These are phyloP conservation scores for Arizona elegans DNA, from an alignment of 2,113 vertebrate genomes.

Conservation along the genomic window DNA sequence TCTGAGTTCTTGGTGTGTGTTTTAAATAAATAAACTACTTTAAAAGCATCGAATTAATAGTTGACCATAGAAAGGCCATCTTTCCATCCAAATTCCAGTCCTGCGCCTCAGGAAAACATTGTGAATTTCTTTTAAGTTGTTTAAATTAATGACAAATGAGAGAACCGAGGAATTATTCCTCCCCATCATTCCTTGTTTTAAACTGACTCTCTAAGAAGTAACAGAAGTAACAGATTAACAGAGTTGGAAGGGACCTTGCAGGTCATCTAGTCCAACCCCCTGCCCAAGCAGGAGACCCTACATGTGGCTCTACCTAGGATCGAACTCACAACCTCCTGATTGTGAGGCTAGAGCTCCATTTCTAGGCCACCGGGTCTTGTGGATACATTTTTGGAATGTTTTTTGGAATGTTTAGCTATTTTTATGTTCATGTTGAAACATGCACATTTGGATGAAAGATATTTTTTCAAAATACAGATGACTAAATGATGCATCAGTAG, in stretches of 20 bases:
- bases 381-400: too few species aligned
- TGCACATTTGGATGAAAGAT: background rate
- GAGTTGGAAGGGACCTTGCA: too few species aligned
- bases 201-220: background rate
- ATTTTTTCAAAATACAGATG: background rate
- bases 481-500: background rate
- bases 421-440: background rate
- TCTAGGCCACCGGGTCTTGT: too few species aligned
- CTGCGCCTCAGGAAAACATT: background rate
- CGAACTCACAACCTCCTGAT: too few species aligned
- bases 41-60: background rate
- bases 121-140: background rate
- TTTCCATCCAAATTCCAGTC: background rate
- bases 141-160: background rate
- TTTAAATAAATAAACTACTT: background rate
- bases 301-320: too few species aligned
- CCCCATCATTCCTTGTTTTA: background rate
- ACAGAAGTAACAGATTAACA: background rate
- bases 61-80: background rate
- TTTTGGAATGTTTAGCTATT: background rate
- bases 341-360: too few species aligned
- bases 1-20: background rate
- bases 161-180: background rate
- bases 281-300: too few species aligned
- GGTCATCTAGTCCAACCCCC: too few species aligned